Conservation (phyloP, 2,888 invertebrate species). For the Elegia similella region DNA sequence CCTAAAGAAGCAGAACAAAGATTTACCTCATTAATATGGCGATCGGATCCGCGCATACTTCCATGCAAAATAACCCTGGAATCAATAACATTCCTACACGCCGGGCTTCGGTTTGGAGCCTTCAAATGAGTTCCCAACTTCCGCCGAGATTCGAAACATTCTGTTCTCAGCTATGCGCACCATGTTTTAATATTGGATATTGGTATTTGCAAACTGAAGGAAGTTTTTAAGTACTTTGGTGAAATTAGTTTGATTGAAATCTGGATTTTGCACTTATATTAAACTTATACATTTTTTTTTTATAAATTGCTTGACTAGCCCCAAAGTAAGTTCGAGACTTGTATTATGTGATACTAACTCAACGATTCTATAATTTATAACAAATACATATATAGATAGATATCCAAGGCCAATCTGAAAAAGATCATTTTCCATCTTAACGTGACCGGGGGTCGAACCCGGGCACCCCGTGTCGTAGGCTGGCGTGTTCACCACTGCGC, state of each 20-base stretch:
- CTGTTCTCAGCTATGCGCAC: conserved; percentile 6
- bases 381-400: no score
- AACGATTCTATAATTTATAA: no score
- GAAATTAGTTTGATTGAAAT: not conserved
- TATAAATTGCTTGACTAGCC: no score
- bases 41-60: conserved; percentile 63
- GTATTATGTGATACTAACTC: no score
- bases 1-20: conserved; percentile 37
- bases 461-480: no score
- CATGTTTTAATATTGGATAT: not conserved
- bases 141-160: conserved; percentile 38
- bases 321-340: no score
- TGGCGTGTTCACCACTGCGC: no score
- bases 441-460: no score
- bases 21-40: conserved; percentile 67
- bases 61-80: conserved; percentile 62
- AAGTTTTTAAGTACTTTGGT: not conserved
- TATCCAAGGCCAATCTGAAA: no score
- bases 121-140: conserved; percentile 50
- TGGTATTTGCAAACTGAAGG: not conserved
- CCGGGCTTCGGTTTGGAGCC: conserved; percentile 44
- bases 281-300: no score
- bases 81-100: conserved; percentile 70
- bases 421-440: no score
- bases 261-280: no score